Evolutionary conservation across 2,797 vertebrate species (phyloP).

Genomic region (Cossypha polioptera): DNA sequence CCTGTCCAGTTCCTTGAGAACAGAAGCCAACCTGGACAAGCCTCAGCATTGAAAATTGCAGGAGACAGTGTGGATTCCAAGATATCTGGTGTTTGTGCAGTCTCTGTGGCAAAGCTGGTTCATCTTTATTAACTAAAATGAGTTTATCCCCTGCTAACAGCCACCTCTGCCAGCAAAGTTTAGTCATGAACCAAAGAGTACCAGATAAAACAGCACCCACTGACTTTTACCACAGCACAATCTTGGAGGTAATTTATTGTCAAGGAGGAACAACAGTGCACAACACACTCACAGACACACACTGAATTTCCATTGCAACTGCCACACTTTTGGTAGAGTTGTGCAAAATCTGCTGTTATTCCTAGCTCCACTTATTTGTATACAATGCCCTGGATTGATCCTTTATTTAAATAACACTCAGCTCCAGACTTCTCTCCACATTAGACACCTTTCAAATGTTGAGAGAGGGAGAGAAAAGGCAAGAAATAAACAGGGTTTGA

Average conservation of each 20-base stretch:
- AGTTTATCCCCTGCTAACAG: neutral
- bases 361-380: neutral
- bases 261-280: neutral
- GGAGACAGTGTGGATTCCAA: rapidly evolving
- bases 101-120: neutral
- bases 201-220: neutral
- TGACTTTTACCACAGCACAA: neutral
- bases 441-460: neutral
- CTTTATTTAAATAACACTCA: neutral
- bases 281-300: neutral
- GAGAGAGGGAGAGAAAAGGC: neutral
- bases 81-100: neutral
- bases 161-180: neutral
- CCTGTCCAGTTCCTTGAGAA: neutral
- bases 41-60: rapidly evolving
- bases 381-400: neutral
- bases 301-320: neutral
- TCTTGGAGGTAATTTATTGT: neutral
- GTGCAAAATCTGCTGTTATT: neutral
- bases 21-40: neutral
- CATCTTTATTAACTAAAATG: neutral
- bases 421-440: neutral
- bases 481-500: neutral
- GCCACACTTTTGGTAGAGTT: neutral
- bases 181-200: neutral